Conservation (phyloP, 92 coral and sea anemone species). For the Porites evermanni region DNA sequence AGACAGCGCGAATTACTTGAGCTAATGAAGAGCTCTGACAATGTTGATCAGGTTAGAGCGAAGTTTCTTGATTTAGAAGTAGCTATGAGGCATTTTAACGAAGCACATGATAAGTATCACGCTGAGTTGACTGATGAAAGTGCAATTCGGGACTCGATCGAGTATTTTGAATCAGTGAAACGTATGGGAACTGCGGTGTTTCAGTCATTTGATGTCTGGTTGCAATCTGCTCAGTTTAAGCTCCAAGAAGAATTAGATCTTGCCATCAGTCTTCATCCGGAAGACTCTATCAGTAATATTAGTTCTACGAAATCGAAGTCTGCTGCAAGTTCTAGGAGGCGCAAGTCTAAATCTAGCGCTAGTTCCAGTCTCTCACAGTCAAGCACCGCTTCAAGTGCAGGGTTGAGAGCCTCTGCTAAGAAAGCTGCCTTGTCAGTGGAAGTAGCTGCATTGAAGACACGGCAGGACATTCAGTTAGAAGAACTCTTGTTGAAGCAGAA, state of each 20-base stretch:
- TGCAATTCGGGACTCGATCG: conserved; percentile 23
- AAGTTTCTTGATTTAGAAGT: too few relatives aligned
- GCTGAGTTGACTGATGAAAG: conserved; percentile 13
- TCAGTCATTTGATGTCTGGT: conserved; percentile 5
- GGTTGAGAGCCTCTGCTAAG: conserved; percentile 30
- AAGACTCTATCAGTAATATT: too few relatives aligned
- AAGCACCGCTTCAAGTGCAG: conserved; percentile 29
- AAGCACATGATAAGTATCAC: conserved; percentile 41
- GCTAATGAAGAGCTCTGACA: too few relatives aligned
- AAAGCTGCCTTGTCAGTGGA: conserved; percentile 34
- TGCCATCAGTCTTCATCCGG: not conserved
- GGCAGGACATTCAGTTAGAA: too few relatives aligned
- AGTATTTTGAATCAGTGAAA: conserved; percentile 16
- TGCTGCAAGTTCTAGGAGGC: not conserved
- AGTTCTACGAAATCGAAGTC: too few relatives aligned
- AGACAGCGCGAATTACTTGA: too few relatives aligned
- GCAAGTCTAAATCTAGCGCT: conserved; percentile 22
- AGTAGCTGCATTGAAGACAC: conserved; percentile 30
- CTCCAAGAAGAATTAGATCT: conserved; percentile 25
- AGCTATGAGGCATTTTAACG: conserved; percentile 2
- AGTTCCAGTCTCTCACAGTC: conserved; percentile 23
- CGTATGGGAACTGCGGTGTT: conserved; percentile 4
- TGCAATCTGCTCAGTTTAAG: conserved; percentile 9
- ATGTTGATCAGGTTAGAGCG: too few relatives aligned
- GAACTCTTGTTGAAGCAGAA: too few relatives aligned